Conservation (phyloP, 2,797 vertebrate genomes). For the Eulemur rubriventer region DNA sequence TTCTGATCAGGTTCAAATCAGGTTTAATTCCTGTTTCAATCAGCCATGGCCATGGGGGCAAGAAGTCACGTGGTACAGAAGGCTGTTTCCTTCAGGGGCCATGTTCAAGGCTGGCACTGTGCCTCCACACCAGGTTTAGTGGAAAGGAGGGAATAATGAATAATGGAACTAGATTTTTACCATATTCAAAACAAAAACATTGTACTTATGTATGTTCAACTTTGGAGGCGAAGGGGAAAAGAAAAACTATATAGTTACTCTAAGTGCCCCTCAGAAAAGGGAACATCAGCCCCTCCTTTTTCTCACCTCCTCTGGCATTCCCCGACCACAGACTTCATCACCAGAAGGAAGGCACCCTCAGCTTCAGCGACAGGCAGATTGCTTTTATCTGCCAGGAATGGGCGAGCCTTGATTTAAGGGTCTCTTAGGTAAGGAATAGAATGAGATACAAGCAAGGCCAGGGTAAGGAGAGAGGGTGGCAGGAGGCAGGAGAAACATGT, state of each 20-base stretch:
- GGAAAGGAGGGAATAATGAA: neutral
- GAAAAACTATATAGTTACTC: neutral
- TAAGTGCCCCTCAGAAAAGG: neutral
- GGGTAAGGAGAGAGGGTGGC: slow-evolving; percentile 6
- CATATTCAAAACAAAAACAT: neutral
- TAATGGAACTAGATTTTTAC: neutral
- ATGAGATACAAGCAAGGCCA: slow-evolving; percentile 50
- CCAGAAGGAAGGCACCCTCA: neutral
- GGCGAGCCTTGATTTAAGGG: slow-evolving; percentile 52
- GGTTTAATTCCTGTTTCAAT: neutral
- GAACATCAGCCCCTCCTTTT: neutral
- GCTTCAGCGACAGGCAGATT: neutral
- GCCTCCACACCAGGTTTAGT: neutral
- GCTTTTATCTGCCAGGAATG: neutral
- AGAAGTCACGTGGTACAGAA: neutral
- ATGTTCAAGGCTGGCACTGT: too few relatives aligned
- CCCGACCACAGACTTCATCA: neutral
- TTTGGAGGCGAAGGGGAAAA: neutral
- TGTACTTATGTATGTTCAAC: neutral
- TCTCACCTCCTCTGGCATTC: neutral
- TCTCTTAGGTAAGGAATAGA: slow-evolving; percentile 16
- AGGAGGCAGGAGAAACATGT: slow-evolving; percentile 28
- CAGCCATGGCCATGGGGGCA: neutral
- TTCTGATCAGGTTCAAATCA: neutral
- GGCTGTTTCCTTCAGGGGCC: neutral